A percentile compares a stretch with the other conserved stretches of the same genome.
phyloP scores from a whole-genome alignment of 1,140 invertebrate species.

The Eulimnadia texana region DNA sequence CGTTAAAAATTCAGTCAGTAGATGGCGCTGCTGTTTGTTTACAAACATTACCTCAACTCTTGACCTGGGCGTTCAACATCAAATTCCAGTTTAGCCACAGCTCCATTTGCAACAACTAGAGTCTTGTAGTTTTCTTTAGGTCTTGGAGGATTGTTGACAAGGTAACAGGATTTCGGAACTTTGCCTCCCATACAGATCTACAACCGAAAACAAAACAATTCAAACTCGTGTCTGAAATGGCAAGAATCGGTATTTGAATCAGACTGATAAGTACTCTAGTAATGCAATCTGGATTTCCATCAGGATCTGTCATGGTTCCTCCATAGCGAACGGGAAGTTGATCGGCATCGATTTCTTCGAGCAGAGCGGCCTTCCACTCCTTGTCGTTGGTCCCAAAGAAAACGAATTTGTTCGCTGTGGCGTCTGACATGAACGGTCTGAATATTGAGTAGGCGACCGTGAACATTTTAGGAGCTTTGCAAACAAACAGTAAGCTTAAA shows the following conservation, averaged over 20 bases:
- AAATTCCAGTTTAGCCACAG: constrained; percentile 51
- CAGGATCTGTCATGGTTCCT: constrained; percentile 29
- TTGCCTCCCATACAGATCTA: constrained; percentile 60
- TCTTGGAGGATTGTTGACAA: constrained; percentile 28
- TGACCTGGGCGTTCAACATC: constrained; percentile 43
- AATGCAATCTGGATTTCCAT: constrained; percentile 23
- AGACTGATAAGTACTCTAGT: constrained; percentile 10
- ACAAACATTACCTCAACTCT: constrained; percentile 41
- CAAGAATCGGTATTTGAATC: too few species aligned
- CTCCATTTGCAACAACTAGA: constrained; percentile 53
- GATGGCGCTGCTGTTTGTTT: too few species aligned
- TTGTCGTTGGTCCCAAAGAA: constrained; percentile 57
- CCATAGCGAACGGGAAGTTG: constrained; percentile 37
- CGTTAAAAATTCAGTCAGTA: too few species aligned
- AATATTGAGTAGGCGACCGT: constrained; percentile 67
- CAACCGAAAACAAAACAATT: constrained; percentile 20
- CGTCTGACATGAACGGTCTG: constrained; percentile 76
- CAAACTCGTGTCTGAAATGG: too few species aligned
- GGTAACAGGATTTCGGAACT: constrained; percentile 58
- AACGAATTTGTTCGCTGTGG: constrained; percentile 75
- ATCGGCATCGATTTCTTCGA: constrained; percentile 48
- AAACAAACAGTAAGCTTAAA: constrained; percentile 15
- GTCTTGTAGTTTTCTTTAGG: constrained; percentile 41
- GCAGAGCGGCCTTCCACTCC: constrained; percentile 59
- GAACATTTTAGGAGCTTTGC: constrained; percentile 62